phyloP scores from a whole-genome alignment of 2,113 vertebrate species.

The Perca fluviatilis region DNA sequence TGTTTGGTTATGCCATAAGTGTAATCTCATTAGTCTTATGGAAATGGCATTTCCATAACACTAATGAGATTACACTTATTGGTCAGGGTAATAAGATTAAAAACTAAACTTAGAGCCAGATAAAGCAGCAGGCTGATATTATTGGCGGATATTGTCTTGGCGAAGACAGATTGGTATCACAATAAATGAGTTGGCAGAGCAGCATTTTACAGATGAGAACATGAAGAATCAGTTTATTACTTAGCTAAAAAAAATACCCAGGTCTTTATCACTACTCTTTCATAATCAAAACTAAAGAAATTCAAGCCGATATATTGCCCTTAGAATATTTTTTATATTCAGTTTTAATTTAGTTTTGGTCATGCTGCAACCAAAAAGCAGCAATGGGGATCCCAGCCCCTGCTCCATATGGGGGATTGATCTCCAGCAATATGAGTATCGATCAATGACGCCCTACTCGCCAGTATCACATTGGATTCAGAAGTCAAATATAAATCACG shows the following conservation, averaged over 20 bases:
- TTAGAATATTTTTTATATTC: background rate
- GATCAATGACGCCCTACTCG: conserved; percentile 59
- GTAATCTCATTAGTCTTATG: too few relatives aligned
- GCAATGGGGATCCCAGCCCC: conserved; percentile 19
- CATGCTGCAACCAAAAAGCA: conserved; percentile 13
- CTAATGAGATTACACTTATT: conserved; percentile 55
- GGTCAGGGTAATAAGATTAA: conserved; percentile 55
- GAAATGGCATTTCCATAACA: conserved; percentile 21
- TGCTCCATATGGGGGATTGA: conserved; percentile 56
- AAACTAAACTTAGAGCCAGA: background rate
- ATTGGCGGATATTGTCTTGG: conserved; percentile 19
- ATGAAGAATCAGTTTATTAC: background rate
- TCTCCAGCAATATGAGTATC: conserved; percentile 67
- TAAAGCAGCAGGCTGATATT: background rate
- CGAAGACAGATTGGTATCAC: conserved; percentile 38
- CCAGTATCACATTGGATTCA: conserved; percentile 36
- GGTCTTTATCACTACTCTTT: background rate
- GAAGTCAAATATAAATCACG: conserved; percentile 27
- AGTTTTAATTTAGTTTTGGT: conserved; percentile 6
- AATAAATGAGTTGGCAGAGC: conserved; percentile 8
- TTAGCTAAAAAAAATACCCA: background rate
- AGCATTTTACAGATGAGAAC: conserved; percentile 1
- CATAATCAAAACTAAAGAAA: background rate
- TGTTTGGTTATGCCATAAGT: conserved; percentile 5
- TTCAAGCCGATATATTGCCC: background rate